Base-by-base conservation (phyloP, 2,113 vertebrate species). In the Ranitomeya variabilis region DNA sequence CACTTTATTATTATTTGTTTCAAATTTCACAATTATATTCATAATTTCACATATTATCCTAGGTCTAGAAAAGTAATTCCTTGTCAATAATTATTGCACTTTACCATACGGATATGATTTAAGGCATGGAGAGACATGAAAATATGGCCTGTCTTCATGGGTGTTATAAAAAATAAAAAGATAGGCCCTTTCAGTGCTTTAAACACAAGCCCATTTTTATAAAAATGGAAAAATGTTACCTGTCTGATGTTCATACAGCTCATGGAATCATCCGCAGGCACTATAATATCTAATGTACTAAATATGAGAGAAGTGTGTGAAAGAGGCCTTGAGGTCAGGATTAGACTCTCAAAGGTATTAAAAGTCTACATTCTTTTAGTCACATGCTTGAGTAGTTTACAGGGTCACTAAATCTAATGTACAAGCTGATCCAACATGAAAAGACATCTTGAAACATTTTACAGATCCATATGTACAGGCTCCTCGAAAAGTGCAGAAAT, bases 371-470 rank as follows among this genome's bases (percentile, higher is more conserved):
- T 83, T 83, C 81, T 67, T 83, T 67, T 9, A n/a, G 1, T 23
- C 60, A 83, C 60, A 66, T 51, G 62, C 81, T 83, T 83, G 16
- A 67, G 60, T 83, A n/a, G 18, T 62, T 81, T 82, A 14, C 51
- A 67, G 37, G 79, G 79, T 81, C 55, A 62, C 55, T 81, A 59
- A 81, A 37, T 57, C 57, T 62, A 31, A 81, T 59, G 23, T 81
- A 60, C 55, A 80, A 59, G 13, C 23, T 81, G 23, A 81, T 81
- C 79, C 57, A 31, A 81, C 79, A 81, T 81, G 26, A 81, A 81
- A 81, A 81, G 57, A 37, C 79, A 81, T 81, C 79, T 81, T 81
- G 79, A 62, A 81, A 62, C 55, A 81, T 81, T 81, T 74, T 19
- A 81, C 14, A 81, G 26, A 62, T 62, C 57, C 14, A 31, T 81